Percentiles rank a stretch among this genome's conserved stretches.
These are phyloP conservation scores for Drosophila nigritarsus DNA, from an alignment of 2,888 invertebrate genomes.

Conservation along the genomic window DNA sequence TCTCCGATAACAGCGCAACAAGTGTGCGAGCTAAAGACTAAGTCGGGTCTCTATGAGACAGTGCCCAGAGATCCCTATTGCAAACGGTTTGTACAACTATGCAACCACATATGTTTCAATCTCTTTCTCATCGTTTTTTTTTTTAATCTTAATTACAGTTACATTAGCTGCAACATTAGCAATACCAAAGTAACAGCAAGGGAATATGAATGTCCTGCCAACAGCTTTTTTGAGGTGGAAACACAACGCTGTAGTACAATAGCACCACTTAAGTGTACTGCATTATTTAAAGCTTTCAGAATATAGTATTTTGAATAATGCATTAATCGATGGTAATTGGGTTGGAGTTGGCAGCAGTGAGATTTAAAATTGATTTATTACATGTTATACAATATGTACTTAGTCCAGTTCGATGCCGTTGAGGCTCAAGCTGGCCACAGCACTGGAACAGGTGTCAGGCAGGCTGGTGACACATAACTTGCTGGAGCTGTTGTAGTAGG, in stretches of 20 bases:
- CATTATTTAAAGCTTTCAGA: constrained; percentile 3
- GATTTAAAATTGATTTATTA: neutral
- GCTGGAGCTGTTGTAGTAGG: constrained; percentile 64
- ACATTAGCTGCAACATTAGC: constrained; percentile 70
- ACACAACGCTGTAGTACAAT: constrained; percentile 59
- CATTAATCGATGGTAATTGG: neutral
- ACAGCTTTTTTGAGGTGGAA: constrained; percentile 64
- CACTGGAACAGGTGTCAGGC: constrained; percentile 62
- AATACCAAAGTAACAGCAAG: constrained; percentile 49
- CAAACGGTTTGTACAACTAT: constrained; percentile 61
- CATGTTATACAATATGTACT: neutral
- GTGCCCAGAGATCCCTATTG: constrained; percentile 75
- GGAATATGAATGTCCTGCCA: constrained; percentile 61
- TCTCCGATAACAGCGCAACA: constrained; percentile 54
- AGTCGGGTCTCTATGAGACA: constrained; percentile 73
- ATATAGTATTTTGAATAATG: neutral
- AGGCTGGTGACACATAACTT: constrained; percentile 46
- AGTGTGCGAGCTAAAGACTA: constrained; percentile 56
- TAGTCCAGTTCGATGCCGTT: constrained; percentile 45
- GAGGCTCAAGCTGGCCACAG: constrained; percentile 45
- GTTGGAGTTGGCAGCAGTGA: neutral
- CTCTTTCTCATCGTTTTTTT: constrained; percentile 1
- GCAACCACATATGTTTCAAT: neutral
- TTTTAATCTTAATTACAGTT: constrained; percentile 62
- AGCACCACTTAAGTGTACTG: constrained; percentile 69